Conservation (phyloP, 2,797 vertebrate species). For the Rhynchotus rufescens region DNA sequence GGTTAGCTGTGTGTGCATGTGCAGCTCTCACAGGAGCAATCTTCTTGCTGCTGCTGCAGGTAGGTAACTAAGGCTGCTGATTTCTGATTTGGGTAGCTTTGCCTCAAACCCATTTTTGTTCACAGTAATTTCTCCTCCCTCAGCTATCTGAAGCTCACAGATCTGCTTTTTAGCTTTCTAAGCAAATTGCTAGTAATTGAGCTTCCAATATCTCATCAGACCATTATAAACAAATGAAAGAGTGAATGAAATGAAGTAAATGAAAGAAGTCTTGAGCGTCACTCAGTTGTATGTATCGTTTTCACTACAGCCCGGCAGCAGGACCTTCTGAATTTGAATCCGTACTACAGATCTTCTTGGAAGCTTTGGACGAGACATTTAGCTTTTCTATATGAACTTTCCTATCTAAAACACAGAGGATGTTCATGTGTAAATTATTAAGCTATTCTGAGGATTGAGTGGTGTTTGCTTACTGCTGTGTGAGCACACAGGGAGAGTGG, state of each 20-base stretch:
- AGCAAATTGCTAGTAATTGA: neutral
- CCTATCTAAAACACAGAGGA: neutral
- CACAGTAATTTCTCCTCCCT: neutral
- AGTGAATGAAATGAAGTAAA: neutral
- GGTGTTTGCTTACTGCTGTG: neutral
- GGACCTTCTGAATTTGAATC: slow-evolving; percentile 3
- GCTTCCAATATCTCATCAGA: neutral
- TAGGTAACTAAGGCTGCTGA: neutral
- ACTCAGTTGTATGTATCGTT: neutral
- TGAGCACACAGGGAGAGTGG: neutral
- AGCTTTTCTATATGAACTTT: neutral
- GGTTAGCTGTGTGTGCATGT: neutral
- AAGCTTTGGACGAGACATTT: slow-evolving; percentile 13
- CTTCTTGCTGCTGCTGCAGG: neutral
- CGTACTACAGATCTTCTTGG: neutral
- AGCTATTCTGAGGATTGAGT: neutral
- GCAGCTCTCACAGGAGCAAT: neutral
- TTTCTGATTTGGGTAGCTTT: neutral
- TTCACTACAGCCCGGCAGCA: neutral
- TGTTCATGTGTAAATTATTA: slow-evolving; percentile 12
- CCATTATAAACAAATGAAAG: neutral
- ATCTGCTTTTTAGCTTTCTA: neutral
- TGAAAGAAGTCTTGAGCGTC: neutral
- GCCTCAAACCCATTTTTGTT: neutral
- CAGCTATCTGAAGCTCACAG: neutral